Conservation (phyloP, 2,797 vertebrate genomes). For the Pelobates cultripes region DNA sequence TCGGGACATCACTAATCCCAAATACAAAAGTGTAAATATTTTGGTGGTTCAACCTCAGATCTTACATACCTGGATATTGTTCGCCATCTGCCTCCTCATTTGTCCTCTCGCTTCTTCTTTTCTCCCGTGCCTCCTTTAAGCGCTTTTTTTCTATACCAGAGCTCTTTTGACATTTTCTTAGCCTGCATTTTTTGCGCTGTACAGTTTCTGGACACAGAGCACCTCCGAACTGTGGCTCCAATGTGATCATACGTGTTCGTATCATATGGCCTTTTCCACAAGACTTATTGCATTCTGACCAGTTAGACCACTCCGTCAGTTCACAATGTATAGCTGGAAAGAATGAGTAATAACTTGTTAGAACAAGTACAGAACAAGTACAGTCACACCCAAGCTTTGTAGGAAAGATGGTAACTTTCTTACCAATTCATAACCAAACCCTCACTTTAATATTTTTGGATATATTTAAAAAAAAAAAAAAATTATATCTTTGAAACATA, state of each 20-base stretch:
- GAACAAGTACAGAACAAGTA: background rate
- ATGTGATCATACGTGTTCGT: conserved; percentile 86
- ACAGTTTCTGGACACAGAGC: conserved; percentile 87
- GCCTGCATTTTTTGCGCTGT: conserved; percentile 91
- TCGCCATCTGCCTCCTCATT: conserved; percentile 74
- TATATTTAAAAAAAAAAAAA: no score
- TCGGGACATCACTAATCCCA: no score
- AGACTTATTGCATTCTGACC: conserved; percentile 97
- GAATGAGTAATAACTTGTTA: background rate
- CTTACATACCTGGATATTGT: conserved; percentile 83
- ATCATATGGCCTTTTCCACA: conserved; percentile 97
- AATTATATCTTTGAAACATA: no score
- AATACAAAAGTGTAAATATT: no score
- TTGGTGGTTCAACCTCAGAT: no score
- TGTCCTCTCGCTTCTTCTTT: conserved; percentile 83
- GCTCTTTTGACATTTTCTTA: conserved; percentile 88
- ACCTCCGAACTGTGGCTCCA: conserved; percentile 95
- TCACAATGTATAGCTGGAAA: conserved; percentile 87
- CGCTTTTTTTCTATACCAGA: conserved; percentile 84
- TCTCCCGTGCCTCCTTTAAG: conserved; percentile 90
- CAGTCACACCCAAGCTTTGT: no score
- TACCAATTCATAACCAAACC: no score
- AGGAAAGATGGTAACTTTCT: no score
- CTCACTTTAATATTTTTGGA: no score
- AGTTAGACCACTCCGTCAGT: conserved; percentile 92